A percentile compares a stretch with the other conserved stretches of the same genome.
These are phyloP conservation scores for Pomatostomus ruficeps DNA, from an alignment of 2,113 vertebrate species.

Conservation along the genomic window DNA sequence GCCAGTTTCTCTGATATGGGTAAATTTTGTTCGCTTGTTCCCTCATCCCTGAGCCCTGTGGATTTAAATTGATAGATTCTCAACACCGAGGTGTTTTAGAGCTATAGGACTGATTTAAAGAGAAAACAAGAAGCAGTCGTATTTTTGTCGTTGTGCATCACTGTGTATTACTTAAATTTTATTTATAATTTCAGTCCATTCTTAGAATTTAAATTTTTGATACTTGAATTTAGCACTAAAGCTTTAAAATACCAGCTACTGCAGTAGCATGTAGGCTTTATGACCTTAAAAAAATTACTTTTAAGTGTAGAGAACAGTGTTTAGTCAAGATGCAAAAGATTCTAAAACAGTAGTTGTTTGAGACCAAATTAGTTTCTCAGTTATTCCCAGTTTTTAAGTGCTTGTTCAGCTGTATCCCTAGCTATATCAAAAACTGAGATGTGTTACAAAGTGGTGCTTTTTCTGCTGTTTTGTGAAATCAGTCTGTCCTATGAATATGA, in stretches of 20 bases:
- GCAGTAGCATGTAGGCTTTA: not conserved
- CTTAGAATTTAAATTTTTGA: not conserved
- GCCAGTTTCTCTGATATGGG: not conserved
- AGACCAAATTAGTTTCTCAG: not conserved
- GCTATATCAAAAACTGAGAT: not conserved
- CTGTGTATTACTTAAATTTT: not conserved
- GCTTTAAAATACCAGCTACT: not conserved
- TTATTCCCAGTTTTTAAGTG: not conserved
- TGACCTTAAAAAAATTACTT: not conserved
- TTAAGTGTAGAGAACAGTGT: not conserved
- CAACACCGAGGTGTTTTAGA: not conserved
- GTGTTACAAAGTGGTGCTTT: not conserved
- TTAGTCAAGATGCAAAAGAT: not conserved
- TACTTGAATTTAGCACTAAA: not conserved
- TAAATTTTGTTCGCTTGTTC: not conserved
- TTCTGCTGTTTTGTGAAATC: not conserved
- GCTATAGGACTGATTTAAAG: not conserved
- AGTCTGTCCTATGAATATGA: not conserved
- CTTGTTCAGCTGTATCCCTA: not conserved
- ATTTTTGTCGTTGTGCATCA: not conserved
- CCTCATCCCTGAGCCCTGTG: not conserved
- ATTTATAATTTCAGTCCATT: not conserved
- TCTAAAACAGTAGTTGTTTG: not conserved
- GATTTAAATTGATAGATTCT: not conserved
- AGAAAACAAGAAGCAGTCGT: not conserved